Evolutionary conservation across 2,888 invertebrate species (phyloP), one percentile per base, ranked within the genome.

Genomic region (Rhabditoides inermis): DNA sequence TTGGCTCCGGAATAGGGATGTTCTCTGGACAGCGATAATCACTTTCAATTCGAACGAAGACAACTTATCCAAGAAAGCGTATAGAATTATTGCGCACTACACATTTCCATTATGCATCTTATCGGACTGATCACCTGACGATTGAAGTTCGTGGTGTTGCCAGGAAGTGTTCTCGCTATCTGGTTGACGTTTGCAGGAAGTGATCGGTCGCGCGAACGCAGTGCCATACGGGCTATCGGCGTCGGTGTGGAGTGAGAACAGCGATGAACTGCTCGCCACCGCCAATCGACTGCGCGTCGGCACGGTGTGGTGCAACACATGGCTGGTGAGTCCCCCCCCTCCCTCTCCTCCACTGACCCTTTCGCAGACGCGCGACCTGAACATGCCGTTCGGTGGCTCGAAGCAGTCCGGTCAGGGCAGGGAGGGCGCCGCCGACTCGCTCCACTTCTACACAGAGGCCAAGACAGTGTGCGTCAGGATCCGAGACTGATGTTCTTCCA

Each of bases 231-330:
- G 82, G 1, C 70, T 82, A 23, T 79, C 80, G 59, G 82, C 82
- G 4, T 76, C 77, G 2, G 76, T 82, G 4, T 82, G 81, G 80
- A 78, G 80, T 6, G 55, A 72, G 12, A 74, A 81, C 65, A 72
- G 77, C 2, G 73, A 76, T 15, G 72, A 75, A 30, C 66, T 80
- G 5, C 79, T 81, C 63, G 72, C 79, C 37, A 77, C 81, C 3
- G 79, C 82, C 10, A 77, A 77, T 30, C 65, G 74, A 48, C 65
- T 82, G 22, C 72, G 82, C 69, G 82, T 81, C 2, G 82, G 82
- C 15, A 82, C 82, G 1, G 82, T 82, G 15, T 82, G 82, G 82
- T 78, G 78, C 48, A 82, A 82, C 63, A 82, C 82, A 58, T 82
- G 82, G 82, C 65, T 82, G 69, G 76, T 70, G 51, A 49, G 49